Evolutionary conservation across 2,888 invertebrate species (phyloP).

Genomic region (Heteromyza rotundicornis): DNA sequence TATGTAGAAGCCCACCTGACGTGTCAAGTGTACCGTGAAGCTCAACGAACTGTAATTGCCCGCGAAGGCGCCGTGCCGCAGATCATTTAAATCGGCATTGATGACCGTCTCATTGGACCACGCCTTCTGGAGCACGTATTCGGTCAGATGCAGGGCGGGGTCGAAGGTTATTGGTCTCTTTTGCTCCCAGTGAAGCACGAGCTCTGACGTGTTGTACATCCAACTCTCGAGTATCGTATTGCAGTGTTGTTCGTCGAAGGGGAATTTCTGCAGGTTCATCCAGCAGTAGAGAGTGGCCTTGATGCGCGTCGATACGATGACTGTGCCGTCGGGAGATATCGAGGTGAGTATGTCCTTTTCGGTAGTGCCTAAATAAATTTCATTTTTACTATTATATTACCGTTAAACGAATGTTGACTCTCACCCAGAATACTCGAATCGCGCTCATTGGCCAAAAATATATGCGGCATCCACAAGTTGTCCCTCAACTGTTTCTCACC

Average conservation of each 20-base stretch:
- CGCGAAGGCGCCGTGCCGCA: conserved; percentile 76
- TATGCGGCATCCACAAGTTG: conserved; percentile 82
- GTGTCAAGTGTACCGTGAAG: conserved; percentile 78
- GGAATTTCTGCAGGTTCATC: conserved; percentile 86
- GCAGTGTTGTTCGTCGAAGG: conserved; percentile 85
- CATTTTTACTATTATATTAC: not conserved
- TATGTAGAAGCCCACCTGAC: conserved; percentile 85
- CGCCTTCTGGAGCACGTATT: conserved; percentile 74
- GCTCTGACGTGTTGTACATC: conserved; percentile 81
- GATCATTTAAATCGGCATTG: conserved; percentile 72
- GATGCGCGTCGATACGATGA: conserved; percentile 78
- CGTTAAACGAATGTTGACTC: not conserved
- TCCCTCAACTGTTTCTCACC: conserved; percentile 75
- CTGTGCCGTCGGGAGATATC: conserved; percentile 79
- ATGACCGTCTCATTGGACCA: conserved; percentile 76
- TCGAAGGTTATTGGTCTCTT: conserved; percentile 77
- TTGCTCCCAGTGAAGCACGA: conserved; percentile 78
- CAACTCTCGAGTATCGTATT: conserved; percentile 82
- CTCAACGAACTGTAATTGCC: conserved; percentile 83
- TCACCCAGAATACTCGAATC: conserved; percentile 72
- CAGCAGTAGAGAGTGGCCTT: conserved; percentile 84
- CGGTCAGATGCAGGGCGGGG: conserved; percentile 78
- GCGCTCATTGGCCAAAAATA: conserved; percentile 81
- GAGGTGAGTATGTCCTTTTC: conserved; percentile 80
- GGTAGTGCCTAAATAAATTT: conserved; percentile 75